A percentile compares a stretch with the other conserved stretches of the same genome.
phyloP scores from a whole-genome alignment of 2,888 invertebrate genomes.

The Callyntrura guangdongensis region DNA sequence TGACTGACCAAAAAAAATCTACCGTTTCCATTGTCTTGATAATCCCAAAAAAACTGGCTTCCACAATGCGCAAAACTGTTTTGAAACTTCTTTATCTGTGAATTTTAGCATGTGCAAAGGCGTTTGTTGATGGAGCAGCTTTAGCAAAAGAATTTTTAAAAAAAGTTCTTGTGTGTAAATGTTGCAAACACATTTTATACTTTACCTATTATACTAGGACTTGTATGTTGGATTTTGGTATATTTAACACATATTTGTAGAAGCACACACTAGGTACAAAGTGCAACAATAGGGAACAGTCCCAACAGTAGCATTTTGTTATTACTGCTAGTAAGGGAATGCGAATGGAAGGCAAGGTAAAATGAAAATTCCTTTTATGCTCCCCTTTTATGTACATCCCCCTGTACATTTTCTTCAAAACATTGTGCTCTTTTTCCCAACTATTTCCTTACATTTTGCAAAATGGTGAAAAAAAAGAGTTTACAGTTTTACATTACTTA shows the following conservation, averaged over 20 bases:
- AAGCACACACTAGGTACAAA: not conserved
- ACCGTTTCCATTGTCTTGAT: too few species aligned
- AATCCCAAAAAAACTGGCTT: slow-evolving; percentile 40
- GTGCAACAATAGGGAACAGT: too few species aligned
- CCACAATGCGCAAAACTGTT: slow-evolving; percentile 27
- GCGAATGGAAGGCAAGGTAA: not conserved
- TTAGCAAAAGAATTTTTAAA: not conserved
- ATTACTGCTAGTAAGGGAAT: not conserved
- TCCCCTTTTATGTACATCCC: slow-evolving; percentile 1
- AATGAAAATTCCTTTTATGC: slow-evolving; percentile 29
- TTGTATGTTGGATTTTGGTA: not conserved
- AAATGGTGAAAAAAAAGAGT: slow-evolving; percentile 26
- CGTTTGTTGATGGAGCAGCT: not conserved
- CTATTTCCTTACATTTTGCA: not conserved
- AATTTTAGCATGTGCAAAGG: slow-evolving; percentile 60
- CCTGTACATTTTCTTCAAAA: not conserved
- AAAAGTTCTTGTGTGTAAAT: not conserved
- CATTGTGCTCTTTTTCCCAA: slow-evolving; percentile 5
- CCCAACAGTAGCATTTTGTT: slow-evolving; percentile 14
- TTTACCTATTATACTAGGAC: not conserved
- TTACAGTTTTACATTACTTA: slow-evolving; percentile 20
- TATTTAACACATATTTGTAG: not conserved
- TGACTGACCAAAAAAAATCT: not conserved
- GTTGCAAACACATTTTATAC: too few species aligned
- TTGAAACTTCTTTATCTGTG: slow-evolving; percentile 64